These are phyloP conservation scores for Leptinotarsa haldemani DNA, from an alignment of 2,888 invertebrate species.

Conservation along the genomic window DNA sequence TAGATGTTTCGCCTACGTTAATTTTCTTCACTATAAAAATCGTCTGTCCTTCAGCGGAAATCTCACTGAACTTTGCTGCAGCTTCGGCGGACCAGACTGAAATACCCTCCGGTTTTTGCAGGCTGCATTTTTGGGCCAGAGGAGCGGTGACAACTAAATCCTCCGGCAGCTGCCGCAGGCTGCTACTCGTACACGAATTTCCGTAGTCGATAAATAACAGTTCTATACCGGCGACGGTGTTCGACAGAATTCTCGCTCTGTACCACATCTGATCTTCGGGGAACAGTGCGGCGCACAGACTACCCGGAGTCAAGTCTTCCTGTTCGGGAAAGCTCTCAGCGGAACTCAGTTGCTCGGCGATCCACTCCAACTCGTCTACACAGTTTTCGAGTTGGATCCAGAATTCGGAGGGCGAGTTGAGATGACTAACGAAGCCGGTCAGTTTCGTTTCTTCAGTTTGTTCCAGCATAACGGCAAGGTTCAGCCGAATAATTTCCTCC, in stretches of 20 bases:
- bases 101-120: slow-evolving; percentile 67
- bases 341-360: slow-evolving; percentile 69
- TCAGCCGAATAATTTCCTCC: slow-evolving; percentile 71
- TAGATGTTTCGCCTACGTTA: slow-evolving; percentile 74
- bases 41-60: slow-evolving; percentile 77
- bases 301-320: slow-evolving; percentile 70
- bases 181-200: slow-evolving; percentile 73
- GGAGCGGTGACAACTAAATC: slow-evolving; percentile 71
- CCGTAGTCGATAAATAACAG: slow-evolving; percentile 79
- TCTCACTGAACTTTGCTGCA: slow-evolving; percentile 74
- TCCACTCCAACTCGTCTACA: slow-evolving; percentile 70
- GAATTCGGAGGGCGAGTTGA: slow-evolving; percentile 78
- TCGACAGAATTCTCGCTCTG: slow-evolving; percentile 71
- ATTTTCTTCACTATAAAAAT: slow-evolving; percentile 77
- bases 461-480: slow-evolving; percentile 67
- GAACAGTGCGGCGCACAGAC: slow-evolving; percentile 75
- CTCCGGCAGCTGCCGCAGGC: slow-evolving; percentile 72
- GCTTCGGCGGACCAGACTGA: slow-evolving; percentile 75
- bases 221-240: slow-evolving; percentile 70
- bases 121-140: slow-evolving; percentile 73
- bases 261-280: slow-evolving; percentile 77
- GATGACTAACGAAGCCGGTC: slow-evolving; percentile 75
- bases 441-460: slow-evolving; percentile 69
- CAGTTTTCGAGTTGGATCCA: slow-evolving; percentile 79
- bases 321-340: slow-evolving; percentile 68